A percentile compares a stretch with the other conserved stretches of the same genome.
Evolutionary conservation across 2,888 invertebrate species (phyloP).

Genomic region (Drosophila differens): DNA sequence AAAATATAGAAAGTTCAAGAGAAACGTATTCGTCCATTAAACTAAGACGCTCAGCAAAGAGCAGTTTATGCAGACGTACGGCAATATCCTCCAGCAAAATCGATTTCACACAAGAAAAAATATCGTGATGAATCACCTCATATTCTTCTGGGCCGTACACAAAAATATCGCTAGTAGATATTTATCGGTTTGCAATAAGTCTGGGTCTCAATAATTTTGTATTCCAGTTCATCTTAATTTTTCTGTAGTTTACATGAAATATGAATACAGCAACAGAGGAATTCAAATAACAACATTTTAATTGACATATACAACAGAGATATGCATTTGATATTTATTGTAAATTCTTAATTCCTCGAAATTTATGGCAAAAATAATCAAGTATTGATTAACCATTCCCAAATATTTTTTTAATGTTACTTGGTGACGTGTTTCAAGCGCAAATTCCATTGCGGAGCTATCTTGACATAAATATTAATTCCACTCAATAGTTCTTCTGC

Average conservation of each 20-base stretch:
- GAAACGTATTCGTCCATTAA: not conserved
- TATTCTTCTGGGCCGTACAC: not conserved
- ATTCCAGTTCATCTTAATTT: not conserved
- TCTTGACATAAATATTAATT: slow-evolving; percentile 3
- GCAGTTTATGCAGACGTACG: not conserved
- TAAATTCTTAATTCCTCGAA: not conserved
- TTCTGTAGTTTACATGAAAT: not conserved
- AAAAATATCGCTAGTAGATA: not conserved
- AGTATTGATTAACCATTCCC: not conserved
- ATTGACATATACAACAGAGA: not conserved
- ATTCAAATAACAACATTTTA: not conserved
- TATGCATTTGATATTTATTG: not conserved
- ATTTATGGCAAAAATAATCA: not conserved
- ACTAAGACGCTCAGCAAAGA: not conserved
- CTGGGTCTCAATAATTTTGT: not conserved
- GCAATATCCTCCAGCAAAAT: too few species aligned
- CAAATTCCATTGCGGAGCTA: slow-evolving; percentile 13
- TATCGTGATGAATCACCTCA: not conserved
- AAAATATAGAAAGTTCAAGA: not conserved
- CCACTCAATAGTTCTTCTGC: not conserved
- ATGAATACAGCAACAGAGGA: not conserved
- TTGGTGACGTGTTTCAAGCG: not conserved
- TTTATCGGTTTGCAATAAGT: not conserved
- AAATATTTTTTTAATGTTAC: not conserved
- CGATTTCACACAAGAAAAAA: too few species aligned